Evolutionary conservation across 1,140 invertebrate genomes (phyloP), one percentile per base, ranked within the genome.

Genomic region (Zaprionus gabonicus): DNA sequence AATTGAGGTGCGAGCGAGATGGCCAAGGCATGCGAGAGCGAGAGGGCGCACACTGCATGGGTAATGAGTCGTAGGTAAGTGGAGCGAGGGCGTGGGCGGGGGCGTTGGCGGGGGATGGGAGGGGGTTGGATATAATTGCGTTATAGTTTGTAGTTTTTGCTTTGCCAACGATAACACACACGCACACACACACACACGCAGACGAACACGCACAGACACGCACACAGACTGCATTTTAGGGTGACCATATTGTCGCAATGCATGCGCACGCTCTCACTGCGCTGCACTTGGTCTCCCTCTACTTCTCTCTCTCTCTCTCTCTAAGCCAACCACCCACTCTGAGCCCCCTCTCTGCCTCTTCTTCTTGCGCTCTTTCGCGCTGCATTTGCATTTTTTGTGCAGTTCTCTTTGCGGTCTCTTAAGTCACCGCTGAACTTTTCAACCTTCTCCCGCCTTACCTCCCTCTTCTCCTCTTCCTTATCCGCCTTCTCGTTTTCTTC

Each of bases 141-240:
- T 87, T 87, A 88, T 83, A 87, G 84, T 83, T 87, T 81, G 84
- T 84, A 82, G 83, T 83, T 88, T 82, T 81, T 75, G 78, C 73
- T 68, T 49, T 74, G 68, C 73, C 59, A 88, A 71, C 85, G 76
- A 84, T 80, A 84, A 88, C 85, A 90, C 78, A 81, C 81, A 84
- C 75, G 66, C 75, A 59, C 73, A 62, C 59, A 53, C 67, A 64
- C 44, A 51, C 27, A 63, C 27, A 28, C 34, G 57, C 38, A 49
- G 23, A 51, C 46, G 25, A 34, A 69, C 17, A 44, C 59, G 65
- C 76, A 51, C 44, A 34, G 38, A 36, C 10, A 56, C 9, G 23
- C n/a, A 51, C 6, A 15, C 15, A 15, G 23, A 25, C 23, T 58
- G 53, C 59, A 51, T 79, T 85, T 82, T 80, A 79, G 85, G 78